Percentiles rank a stretch among this genome's conserved stretches.
Conservation (phyloP, 2,797 vertebrate species). For the Pangasius mekongensis region DNA sequence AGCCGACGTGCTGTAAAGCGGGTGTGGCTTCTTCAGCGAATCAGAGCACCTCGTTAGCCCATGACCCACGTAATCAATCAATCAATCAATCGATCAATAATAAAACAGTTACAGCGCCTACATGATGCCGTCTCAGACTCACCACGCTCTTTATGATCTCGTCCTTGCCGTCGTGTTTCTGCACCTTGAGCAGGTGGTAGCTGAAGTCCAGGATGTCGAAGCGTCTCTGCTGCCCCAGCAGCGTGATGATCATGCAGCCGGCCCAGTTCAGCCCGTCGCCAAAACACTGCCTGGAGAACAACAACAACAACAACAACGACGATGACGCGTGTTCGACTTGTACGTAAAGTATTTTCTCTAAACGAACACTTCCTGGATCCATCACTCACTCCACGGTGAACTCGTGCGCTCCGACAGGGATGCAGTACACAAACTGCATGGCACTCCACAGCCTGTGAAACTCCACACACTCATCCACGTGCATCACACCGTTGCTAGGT, state of each 20-base stretch:
- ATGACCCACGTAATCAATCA: not conserved
- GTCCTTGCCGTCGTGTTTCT: constrained; percentile 97
- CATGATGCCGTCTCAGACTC: constrained; percentile 59
- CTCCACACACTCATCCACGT: constrained; percentile 97
- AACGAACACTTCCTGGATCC: not conserved
- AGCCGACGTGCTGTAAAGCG: no score
- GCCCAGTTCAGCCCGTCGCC: constrained; percentile 98
- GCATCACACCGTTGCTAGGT: constrained; percentile 98
- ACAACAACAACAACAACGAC: not conserved
- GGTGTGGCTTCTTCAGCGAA: no score
- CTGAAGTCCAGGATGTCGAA: constrained; percentile 97
- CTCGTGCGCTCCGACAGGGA: constrained; percentile 94
- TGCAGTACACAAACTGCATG: constrained; percentile 99
- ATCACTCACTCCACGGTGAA: constrained; percentile 95
- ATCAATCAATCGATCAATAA: not conserved
- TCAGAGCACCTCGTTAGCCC: not conserved
- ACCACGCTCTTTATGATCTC: constrained; percentile 99
- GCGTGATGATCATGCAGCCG: constrained; percentile 95
- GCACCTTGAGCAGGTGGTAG: constrained; percentile 97
- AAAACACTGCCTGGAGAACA: constrained; percentile 88
- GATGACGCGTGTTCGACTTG: no score
- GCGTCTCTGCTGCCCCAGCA: constrained; percentile 92
- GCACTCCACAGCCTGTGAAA: constrained; percentile 98
- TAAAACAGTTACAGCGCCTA: not conserved
- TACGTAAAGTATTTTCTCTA: not conserved